Base-by-base conservation (phyloP, 2,113 vertebrate species). In the Lepus timidus region DNA sequence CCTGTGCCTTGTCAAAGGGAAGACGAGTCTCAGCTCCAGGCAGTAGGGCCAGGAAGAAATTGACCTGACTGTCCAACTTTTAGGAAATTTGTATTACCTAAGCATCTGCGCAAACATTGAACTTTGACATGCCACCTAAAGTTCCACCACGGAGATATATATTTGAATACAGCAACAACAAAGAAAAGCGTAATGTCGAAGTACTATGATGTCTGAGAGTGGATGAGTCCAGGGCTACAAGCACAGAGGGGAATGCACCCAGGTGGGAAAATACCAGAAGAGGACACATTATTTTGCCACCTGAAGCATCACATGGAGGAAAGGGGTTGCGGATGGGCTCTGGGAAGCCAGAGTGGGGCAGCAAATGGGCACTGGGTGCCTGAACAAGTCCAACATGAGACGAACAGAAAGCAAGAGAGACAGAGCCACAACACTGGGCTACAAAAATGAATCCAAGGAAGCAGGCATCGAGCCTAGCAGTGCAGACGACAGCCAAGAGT, bases 1-100 rank as follows among this genome's bases (percentile, higher is more conserved):
- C 17, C 44, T 22, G 1, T 3, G 5, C 52, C 10, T 71, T 17
- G 0, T 14, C 31, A 23, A 19, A 20, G 14, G 1, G 4, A 0
- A 25, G 25, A 23, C 0, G 14, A 31, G 12, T 1, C 52, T 74
- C 68, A n/a, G 17, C 29, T n/a, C 14, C 23, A 65, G 55, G 12
- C 5, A 5, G 3, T 3, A 3, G 19, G 6, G 9, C 23, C 49
- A 31, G 67, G 1, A 31, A 55, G 23, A 83, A 68, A 4, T n/a
- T 3, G 1, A 3, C 10, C 51, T 58, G 70, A 25, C 5, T 58
- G 19, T 39, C 62, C 27, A 67, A 33, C 8, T 61, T 85, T 68
- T 8, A 64, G 52, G 39, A 87, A 86, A 52, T 65, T 3, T 70
- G 44, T 74, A 52, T 36, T 65, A 62, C 73, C 71, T 61, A 65